Conservation (phyloP, 2,797 vertebrate species). For the Trichosurus vulpecula region DNA sequence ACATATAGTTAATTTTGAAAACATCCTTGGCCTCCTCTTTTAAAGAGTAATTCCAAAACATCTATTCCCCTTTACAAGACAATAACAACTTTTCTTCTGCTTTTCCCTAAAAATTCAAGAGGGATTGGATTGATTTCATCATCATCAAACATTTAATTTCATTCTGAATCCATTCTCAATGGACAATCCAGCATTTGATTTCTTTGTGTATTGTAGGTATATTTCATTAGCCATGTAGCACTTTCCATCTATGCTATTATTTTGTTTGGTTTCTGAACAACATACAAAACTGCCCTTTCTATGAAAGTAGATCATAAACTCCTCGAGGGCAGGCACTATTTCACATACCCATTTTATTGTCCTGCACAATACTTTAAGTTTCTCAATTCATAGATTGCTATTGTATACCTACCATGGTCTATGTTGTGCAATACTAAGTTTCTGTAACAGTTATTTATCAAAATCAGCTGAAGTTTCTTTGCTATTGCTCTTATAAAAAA, state of each 20-base stretch:
- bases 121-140: fast-evolving
- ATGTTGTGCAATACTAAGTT: not conserved
- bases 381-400: not conserved
- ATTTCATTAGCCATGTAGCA: not conserved
- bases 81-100: not conserved
- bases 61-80: not conserved
- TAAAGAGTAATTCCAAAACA: not conserved
- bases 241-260: not conserved
- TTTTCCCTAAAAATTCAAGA: not conserved
- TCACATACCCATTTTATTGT: not conserved
- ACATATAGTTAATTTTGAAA: not conserved
- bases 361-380: not conserved
- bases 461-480: not conserved
- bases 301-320: not conserved
- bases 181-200: not conserved
- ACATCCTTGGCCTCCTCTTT: not conserved
- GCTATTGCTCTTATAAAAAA: not conserved
- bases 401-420: not conserved
- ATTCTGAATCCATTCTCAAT: not conserved
- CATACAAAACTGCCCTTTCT: not conserved
- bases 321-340: not conserved
- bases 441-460: not conserved
- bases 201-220: not conserved
- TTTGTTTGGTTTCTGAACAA: not conserved
- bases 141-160: not conserved